Evolutionary conservation across 2,113 vertebrate species (phyloP).

Genomic region (Trogon surrucura): DNA sequence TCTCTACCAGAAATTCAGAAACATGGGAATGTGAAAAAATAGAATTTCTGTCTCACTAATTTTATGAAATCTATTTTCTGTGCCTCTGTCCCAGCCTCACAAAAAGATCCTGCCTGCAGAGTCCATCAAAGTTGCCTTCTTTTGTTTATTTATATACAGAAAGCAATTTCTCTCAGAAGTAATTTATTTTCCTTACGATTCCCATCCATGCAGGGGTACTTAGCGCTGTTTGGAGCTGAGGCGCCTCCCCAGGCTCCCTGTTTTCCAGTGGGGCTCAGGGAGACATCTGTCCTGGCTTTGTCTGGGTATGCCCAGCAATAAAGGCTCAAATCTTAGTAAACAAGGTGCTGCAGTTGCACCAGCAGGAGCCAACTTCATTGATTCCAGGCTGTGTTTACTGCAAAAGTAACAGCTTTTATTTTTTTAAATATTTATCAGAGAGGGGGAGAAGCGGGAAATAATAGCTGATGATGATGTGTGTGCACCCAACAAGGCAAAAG

Average conservation of each 20-base stretch:
- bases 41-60: background rate
- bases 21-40: background rate
- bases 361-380: background rate
- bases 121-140: background rate
- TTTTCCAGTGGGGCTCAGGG: background rate
- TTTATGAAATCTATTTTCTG: background rate
- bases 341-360: background rate
- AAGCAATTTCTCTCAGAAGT: background rate
- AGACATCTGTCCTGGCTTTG: background rate
- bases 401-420: background rate
- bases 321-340: background rate
- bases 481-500: background rate
- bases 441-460: background rate
- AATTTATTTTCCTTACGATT: background rate
- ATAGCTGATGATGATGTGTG: background rate
- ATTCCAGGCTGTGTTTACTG: background rate
- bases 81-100: background rate
- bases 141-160: background rate
- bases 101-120: background rate
- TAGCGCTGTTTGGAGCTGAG: accelerated
- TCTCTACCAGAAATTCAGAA: background rate
- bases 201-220: background rate
- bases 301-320: background rate
- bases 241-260: background rate
- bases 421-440: background rate